Base-by-base conservation (phyloP, 2,888 invertebrate genomes). In the Creontiades dilutus region DNA sequence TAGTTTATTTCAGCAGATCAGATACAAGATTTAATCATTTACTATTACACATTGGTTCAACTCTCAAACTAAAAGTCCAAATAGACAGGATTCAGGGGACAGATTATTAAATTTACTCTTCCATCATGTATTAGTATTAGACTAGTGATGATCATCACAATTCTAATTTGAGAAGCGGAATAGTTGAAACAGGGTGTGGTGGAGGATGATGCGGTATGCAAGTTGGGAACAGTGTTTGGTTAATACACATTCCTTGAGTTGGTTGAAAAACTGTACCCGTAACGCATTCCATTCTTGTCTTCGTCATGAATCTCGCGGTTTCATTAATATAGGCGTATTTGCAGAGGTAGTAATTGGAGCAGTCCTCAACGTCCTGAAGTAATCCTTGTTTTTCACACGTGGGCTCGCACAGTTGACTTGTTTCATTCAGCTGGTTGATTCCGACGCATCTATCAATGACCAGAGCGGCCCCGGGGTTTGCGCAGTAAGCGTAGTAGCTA, bases 381-480 rank as follows among this genome's bases (percentile, higher is more conserved):
- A 90, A 68, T 0, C 90, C 89, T 16, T 86, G 48, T 19, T n/a
- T 52, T 12, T 86, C n/a, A 23, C 91, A 91, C 0, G 81, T 76
- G 0, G 91, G 85, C 28, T 90, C 91, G 48, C 91, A 91, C 9
- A 23, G 11, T 57, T 91, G 91, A 47, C 86, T 90, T 0, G 90
- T 89, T 19, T 14, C 75, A 47, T 91, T 90, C 4, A 91, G 86
- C 14, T 90, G 84, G 61, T 89, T 90, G n/a, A 47, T 89, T 0
- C 82, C 90, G 0, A 75, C 82, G 86, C 91, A 91, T 28, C 86
- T 47, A 55, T 90, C 75, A 13, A 90, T 86, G 13, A 90, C 89
- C 0, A 81, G 1, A 4, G 90, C 86, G 16, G 19, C 16, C 48
- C 3, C 4, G 14, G 76, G 28, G 76, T 46, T 27, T 12, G 14